Evolutionary conservation across 2,797 vertebrate species (phyloP), one percentile per base, ranked within the genome.

Genomic region (Enteromius viviparus): DNA sequence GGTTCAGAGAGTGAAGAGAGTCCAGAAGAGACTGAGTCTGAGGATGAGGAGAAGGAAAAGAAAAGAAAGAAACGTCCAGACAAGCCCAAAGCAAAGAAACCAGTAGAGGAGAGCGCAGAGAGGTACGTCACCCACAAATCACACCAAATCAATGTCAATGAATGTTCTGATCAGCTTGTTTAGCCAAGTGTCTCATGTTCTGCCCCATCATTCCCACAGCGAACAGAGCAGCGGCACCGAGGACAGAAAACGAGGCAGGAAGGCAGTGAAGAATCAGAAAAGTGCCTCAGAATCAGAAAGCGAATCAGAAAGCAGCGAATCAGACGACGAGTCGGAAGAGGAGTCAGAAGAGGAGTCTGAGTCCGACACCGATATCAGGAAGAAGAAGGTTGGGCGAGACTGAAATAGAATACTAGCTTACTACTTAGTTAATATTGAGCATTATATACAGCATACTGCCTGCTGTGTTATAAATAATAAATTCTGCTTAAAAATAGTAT

Each of bases 251-350:
- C 91, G 68, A 1, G 90, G 90, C 82, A 94, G 92, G 85, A 96
- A 95, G 91, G 85, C 8, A 7, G 72, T 64, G 15, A 0, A 94
- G 70, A 89, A 85, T 32, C 91, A 66, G 5, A 95, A 95, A 81
- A 92, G 90, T 17, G 89, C 0, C 95, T 0, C 87, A 47, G 97
- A 96, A 0, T 96, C 95, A 0, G 96, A 96, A 65, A 98, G 96
- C 0, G 93, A 93, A 42, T 96, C 97, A 0, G 97, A 97, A 82
- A 97, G 95, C 90, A 97, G 96, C 91, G 96, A 95, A 1, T 98
- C 97, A 0, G 96, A 94, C 75, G 95, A 94, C 0, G 94, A 96
- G 74, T 95, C 94, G 0, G 95, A 97, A 34, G 94, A 94, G 0
- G 96, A 69, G n/a, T 83, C 82, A 51, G 82, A 76, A 21, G 80